Base-by-base conservation (phyloP, 2,113 vertebrate species). In the Erpornis zantholeuca region DNA sequence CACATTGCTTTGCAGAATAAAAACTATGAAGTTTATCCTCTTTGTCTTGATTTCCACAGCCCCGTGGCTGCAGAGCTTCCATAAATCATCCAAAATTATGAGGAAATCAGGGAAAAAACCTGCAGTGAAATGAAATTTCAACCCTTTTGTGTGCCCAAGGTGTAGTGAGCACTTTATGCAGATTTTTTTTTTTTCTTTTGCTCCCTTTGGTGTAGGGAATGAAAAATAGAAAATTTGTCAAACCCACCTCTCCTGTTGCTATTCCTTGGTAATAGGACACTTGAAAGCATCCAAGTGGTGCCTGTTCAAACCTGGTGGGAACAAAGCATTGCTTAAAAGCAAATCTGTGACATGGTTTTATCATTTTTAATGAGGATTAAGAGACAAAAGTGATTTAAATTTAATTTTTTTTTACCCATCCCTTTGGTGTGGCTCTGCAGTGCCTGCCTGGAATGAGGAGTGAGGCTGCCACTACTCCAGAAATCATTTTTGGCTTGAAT, bases 1-100 rank as follows among this genome's bases (percentile, higher is more conserved):
- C 97, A 97, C 96, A 98, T 97, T 98, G 98, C 98, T 98, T 98
- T 98, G 98, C 98, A 97, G 97, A 98, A 98, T 98, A 98, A 98
- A 98, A 96, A 53, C 12, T 8, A 93, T 57, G 59, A 93, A 72
- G 81, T 98, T 98, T 97, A 96, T 73, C 80, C 33, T 6, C 3
- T 11, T 33, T 44, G 40, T 79, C 90, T 92, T 61, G 70, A 47
- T 78, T 84, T 72, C 85, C 56, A 7, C 50, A 8, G 29, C 44
- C 31, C 6, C 0, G 19, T 27, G 45, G 38, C 87, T 71, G 25
- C 29, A 33, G 65, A 72, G 38, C 5, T 65, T 64, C 61, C 29
- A 17, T 56, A 65, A 75, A 22, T 70, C 45, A 29, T 10, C 47
- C 16, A 28, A 1, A 21, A 24, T 40, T 47, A 3, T 1, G 63